Conservation (phyloP, 2,113 vertebrate species). For the rat (Rattus norvegicus) region DNA sequence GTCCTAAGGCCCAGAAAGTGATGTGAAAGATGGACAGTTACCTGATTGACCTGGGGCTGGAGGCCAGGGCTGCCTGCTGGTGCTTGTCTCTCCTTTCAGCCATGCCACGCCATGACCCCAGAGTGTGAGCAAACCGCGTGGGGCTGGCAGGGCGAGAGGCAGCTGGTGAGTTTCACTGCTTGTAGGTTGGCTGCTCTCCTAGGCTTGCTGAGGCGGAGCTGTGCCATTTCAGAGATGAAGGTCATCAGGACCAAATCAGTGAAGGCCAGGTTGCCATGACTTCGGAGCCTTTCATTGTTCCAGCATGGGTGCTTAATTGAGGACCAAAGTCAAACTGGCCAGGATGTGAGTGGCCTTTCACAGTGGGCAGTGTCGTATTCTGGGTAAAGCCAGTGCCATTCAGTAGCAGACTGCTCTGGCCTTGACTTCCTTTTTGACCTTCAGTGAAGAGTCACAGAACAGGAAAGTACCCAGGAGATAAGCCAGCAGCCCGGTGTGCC, state of each 20-base stretch:
- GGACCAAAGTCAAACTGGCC: neutral
- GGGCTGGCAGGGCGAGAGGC: neutral
- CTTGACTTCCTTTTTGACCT: constrained; percentile 33
- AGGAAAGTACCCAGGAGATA: neutral
- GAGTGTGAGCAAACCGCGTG: neutral
- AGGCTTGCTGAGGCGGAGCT: too few species aligned
- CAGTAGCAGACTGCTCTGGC: neutral
- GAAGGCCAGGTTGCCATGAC: neutral
- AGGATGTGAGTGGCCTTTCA: neutral
- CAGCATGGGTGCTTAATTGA: fast-evolving
- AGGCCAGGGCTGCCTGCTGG: neutral
- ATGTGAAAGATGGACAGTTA: neutral
- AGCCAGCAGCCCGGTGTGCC: neutral
- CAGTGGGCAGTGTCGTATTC: neutral
- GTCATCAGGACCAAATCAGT: neutral
- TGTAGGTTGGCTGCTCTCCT: neutral
- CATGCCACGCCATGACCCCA: too few species aligned
- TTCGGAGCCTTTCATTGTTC: neutral
- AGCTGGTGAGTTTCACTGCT: neutral
- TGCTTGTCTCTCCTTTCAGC: fast-evolving
- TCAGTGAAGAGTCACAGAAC: neutral
- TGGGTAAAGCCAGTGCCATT: fast-evolving
- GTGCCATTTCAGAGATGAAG: neutral
- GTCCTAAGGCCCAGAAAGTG: neutral
- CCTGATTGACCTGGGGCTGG: neutral